Percentiles rank a stretch among this genome's conserved stretches.
phyloP scores from a whole-genome alignment of 2,797 vertebrate species.

The Pangasius krempfi region DNA sequence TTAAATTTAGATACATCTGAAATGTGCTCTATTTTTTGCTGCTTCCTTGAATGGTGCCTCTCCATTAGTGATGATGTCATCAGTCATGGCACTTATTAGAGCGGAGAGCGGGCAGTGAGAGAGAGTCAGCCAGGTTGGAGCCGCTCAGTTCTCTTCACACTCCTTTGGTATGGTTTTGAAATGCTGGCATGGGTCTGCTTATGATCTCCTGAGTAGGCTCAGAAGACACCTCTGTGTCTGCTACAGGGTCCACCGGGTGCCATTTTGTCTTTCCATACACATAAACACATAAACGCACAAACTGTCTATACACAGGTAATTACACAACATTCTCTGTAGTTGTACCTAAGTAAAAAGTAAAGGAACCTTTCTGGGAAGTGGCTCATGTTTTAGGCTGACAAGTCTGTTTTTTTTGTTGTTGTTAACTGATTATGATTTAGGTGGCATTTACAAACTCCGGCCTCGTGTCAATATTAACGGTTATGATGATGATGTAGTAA shows the following conservation, averaged over 20 bases:
- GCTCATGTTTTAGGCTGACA: neutral
- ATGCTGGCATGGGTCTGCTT: neutral
- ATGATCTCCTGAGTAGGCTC: neutral
- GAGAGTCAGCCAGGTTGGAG: conserved; percentile 3
- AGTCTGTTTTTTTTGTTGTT: neutral
- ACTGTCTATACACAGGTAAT: neutral
- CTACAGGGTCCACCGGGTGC: neutral
- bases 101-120: neutral
- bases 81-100: neutral
- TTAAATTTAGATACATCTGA: neutral
- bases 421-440: neutral
- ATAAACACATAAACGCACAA: neutral
- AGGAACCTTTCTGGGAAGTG: neutral
- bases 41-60: neutral
- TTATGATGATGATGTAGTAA: too few relatives aligned
- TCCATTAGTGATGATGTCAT: conserved; percentile 19
- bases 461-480: too few relatives aligned
- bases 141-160: neutral
- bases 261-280: neutral
- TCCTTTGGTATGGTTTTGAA: neutral
- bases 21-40: neutral
- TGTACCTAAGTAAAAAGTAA: neutral
- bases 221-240: neutral
- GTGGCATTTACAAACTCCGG: neutral
- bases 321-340: neutral